Evolutionary conservation across 2,888 invertebrate species (phyloP).

Genomic region (Panopea generosa): DNA sequence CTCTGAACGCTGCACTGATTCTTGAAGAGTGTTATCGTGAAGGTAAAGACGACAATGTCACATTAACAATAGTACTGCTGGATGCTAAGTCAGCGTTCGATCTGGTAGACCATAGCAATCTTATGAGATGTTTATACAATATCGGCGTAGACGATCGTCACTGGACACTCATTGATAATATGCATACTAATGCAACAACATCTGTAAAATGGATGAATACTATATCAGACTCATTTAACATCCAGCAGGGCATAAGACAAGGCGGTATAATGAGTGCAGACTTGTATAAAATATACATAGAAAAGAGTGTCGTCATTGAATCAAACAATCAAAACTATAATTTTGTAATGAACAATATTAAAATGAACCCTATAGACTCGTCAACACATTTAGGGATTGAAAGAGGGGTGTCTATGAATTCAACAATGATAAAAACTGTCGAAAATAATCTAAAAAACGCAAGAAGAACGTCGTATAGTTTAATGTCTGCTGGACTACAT

Average conservation of each 20-base stretch:
- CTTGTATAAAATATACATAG: slow-evolving; percentile 6
- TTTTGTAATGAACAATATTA: too few species aligned
- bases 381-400: slow-evolving; percentile 8
- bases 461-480: slow-evolving; percentile 1
- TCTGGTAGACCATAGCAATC: not conserved
- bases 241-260: not conserved
- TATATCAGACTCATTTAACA: not conserved
- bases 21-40: slow-evolving; percentile 9
- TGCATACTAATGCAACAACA: slow-evolving; percentile 3
- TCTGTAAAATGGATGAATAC: slow-evolving; percentile 3
- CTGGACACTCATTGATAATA: slow-evolving; percentile 5
- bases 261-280: not conserved
- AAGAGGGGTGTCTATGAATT: not conserved
- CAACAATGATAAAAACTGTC: not conserved
- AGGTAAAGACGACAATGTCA: not conserved
- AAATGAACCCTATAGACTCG: too few species aligned
- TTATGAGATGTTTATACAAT: not conserved
- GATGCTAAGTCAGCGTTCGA: slow-evolving; percentile 10
- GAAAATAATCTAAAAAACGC: slow-evolving; percentile 17
- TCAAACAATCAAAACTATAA: too few species aligned
- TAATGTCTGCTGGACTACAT: slow-evolving; percentile 22
- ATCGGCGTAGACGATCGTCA: not conserved
- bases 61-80: not conserved
- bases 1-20: not conserved
- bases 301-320: slow-evolving; percentile 8